These are phyloP conservation scores for Pollenia amentaria DNA, from an alignment of 2,888 invertebrate genomes.

Conservation along the genomic window DNA sequence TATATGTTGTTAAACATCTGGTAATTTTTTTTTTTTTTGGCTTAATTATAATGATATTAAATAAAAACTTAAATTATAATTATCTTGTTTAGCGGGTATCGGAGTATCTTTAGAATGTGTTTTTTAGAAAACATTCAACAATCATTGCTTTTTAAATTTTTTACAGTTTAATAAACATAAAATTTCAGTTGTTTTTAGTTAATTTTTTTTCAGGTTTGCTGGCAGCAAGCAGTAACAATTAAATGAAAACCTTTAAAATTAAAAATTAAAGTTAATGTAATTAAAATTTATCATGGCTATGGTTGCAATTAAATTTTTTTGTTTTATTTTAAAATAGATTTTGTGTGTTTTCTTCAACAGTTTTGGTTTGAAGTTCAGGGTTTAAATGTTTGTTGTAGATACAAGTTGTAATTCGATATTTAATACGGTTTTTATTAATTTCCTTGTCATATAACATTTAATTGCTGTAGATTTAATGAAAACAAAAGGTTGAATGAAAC, in stretches of 20 bases:
- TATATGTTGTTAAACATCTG: neutral
- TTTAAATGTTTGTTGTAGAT: slow-evolving; percentile 10
- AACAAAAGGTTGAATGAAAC: too few species aligned
- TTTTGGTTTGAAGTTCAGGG: slow-evolving; percentile 38
- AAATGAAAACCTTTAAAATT: slow-evolving; percentile 33
- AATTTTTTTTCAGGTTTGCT: neutral
- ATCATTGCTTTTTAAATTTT: slow-evolving; percentile 19
- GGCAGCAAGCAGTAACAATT: neutral
- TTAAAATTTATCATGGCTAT: slow-evolving; percentile 27
- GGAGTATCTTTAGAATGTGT: neutral
- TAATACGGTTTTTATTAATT: neutral
- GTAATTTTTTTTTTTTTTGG: neutral
- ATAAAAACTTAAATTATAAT: slow-evolving; percentile 28
- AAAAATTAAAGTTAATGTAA: slow-evolving; percentile 2
- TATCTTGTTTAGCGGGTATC: slow-evolving; percentile 2
- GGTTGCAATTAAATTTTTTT: neutral
- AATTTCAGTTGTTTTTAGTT: slow-evolving; percentile 5
- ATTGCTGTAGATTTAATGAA: too few species aligned
- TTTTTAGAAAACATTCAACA: slow-evolving; percentile 18
- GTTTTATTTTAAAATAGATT: neutral
- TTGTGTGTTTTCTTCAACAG: neutral
- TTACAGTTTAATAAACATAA: slow-evolving; percentile 26
- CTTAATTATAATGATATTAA: slow-evolving; percentile 43
- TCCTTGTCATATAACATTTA: neutral
- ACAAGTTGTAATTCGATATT: neutral